These are phyloP conservation scores for Megathymus violae DNA, from an alignment of 1,140 invertebrate species.

Conservation along the genomic window DNA sequence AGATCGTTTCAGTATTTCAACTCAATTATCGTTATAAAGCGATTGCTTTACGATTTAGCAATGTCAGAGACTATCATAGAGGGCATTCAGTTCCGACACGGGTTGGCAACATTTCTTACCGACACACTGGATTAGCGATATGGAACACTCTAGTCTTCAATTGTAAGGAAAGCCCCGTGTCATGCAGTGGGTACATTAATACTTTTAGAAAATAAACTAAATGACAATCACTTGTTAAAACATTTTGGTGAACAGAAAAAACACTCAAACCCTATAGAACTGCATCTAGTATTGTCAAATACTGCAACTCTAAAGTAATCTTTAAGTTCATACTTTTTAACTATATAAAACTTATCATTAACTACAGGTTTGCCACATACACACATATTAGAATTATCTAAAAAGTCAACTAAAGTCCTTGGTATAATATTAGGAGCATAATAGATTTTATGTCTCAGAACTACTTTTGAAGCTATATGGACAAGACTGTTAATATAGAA, in stretches of 20 bases:
- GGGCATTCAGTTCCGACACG: too few relatives aligned
- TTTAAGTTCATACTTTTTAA: constrained; percentile 68
- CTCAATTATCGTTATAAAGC: too few relatives aligned
- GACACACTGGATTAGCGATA: too few relatives aligned
- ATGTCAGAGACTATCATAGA: too few relatives aligned
- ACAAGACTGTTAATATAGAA: constrained; percentile 66
- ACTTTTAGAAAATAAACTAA: too few relatives aligned
- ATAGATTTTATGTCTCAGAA: constrained; percentile 73
- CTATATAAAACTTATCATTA: constrained; percentile 71
- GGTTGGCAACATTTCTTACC: too few relatives aligned
- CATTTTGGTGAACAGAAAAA: constrained; percentile 86
- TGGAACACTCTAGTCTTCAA: too few relatives aligned
- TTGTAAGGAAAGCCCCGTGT: too few relatives aligned
- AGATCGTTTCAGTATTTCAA: too few relatives aligned
- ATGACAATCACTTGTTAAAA: constrained; percentile 50
- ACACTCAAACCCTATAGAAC: constrained; percentile 83
- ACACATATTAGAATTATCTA: constrained; percentile 86
- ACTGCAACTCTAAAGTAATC: constrained; percentile 72
- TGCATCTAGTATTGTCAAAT: constrained; percentile 67
- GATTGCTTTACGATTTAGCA: too few relatives aligned
- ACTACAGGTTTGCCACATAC: constrained; percentile 86
- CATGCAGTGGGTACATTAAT: too few relatives aligned
- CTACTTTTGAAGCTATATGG: constrained; percentile 60
- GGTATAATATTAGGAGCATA: constrained; percentile 86
- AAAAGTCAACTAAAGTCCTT: constrained; percentile 84